These are phyloP conservation scores for Lerema accius DNA, from an alignment of 1,140 invertebrate genomes.

Conservation along the genomic window DNA sequence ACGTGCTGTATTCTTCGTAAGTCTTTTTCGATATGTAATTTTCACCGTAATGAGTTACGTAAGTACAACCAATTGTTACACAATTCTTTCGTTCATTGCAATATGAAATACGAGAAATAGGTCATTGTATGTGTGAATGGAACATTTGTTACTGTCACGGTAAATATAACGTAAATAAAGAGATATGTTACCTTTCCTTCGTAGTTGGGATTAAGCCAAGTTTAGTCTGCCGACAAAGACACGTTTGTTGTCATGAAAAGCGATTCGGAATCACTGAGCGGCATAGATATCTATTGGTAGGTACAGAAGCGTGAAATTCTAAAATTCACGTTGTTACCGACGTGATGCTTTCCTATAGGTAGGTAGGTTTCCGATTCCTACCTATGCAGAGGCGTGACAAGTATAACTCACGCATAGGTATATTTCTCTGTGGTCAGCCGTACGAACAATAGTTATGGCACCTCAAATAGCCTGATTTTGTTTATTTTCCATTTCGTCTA, in stretches of 20 bases:
- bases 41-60: conserved; percentile 13
- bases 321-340: conserved; percentile 31
- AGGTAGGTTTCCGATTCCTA: too few relatives aligned
- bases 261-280: conserved; percentile 51
- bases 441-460: too few relatives aligned
- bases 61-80: conserved; percentile 18
- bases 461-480: too few relatives aligned
- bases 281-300: conserved; percentile 49
- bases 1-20: too few relatives aligned
- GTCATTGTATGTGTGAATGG: conserved; percentile 35
- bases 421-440: too few relatives aligned
- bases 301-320: conserved; percentile 50
- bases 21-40: too few relatives aligned
- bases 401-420: too few relatives aligned
- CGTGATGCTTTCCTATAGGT: too few relatives aligned
- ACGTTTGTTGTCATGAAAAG: conserved; percentile 53
- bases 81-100: conserved; percentile 32
- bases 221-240: conserved; percentile 61
- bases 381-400: too few relatives aligned
- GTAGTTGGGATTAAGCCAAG: conserved; percentile 70
- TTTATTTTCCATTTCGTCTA: too few relatives aligned
- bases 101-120: conserved; percentile 32
- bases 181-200: conserved; percentile 62
- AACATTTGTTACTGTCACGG: conserved; percentile 55
- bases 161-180: conserved; percentile 63